These are phyloP conservation scores for Spheniscus humboldti DNA, from an alignment of 2,797 vertebrate genomes.

Conservation along the genomic window DNA sequence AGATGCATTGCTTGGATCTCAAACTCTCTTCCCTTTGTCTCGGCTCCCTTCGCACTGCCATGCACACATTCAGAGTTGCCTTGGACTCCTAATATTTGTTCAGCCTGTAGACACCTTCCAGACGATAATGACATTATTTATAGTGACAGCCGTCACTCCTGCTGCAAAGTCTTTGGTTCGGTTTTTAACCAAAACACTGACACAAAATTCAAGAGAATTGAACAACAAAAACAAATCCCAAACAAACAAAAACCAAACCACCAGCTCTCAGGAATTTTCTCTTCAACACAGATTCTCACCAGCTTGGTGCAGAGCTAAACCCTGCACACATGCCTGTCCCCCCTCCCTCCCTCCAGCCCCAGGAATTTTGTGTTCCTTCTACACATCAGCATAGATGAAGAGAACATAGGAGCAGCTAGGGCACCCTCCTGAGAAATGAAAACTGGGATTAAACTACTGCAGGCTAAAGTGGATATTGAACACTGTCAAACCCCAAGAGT, in stretches of 20 bases:
- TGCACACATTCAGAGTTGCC: neutral
- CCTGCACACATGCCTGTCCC: rapidly evolving
- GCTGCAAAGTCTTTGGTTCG: neutral
- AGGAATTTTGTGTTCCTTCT: neutral
- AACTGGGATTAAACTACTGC: neutral
- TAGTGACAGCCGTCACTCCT: neutral
- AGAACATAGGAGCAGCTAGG: neutral
- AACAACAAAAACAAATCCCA: neutral
- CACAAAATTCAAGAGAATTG: neutral
- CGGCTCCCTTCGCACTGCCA: neutral
- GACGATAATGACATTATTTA: neutral
- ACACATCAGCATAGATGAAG: neutral
- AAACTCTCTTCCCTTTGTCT: neutral
- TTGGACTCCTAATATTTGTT: neutral
- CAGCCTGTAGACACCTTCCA: neutral
- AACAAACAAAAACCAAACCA: neutral
- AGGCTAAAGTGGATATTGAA: neutral
- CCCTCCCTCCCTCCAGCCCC: neutral
- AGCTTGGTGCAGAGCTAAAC: neutral
- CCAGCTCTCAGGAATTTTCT: neutral
- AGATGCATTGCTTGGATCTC: neutral
- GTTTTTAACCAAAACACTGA: neutral
- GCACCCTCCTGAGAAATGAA: neutral
- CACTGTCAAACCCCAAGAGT: neutral
- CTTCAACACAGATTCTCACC: neutral